Base-by-base conservation (phyloP, 2,113 vertebrate genomes). In the Xyliphius kryptos region DNA sequence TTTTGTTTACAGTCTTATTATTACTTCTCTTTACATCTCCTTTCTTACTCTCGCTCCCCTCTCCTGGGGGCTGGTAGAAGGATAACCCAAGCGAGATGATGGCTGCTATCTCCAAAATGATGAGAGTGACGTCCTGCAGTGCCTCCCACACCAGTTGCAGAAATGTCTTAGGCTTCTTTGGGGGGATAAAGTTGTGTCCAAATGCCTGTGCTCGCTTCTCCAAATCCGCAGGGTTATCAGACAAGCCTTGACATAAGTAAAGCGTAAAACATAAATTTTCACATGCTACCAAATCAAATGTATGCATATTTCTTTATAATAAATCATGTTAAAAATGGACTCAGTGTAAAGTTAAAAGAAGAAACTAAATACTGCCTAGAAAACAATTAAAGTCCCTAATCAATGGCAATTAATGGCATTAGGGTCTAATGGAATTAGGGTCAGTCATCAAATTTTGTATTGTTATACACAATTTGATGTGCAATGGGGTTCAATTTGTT, bases 101-200 rank as follows among this genome's bases (percentile, higher is more conserved):
- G 81, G 92, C 92, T 0, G 92, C 92, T 2, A 90, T 89, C 83
- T 94, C 91, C 68, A 95, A 77, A 74, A 95, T 94, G 84, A 95
- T 93, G 67, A 95, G 89, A 1, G 92, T 95, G 70, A 95, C 91
- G 0, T 95, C 92, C 77, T 95, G 91, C 59, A 93, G 79, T 11
- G 91, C 91, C 76, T 93, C 91, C 91, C 91, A 94, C 68, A 94
- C 91, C 16, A 95, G 83, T 73, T 91, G 89, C 61, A 92, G 78
- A 82, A 95, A 95, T 7, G 87, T 93, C 83, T 95, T 95, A 66
- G 92, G 67, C 74, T 91, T 88, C 81, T 94, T 93, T 1, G 92
- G 92, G 2, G 92, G 91, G 59, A 95, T 93, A 66, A 92, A 89
- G 77, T 95, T 95, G 77, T 88, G 83, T 60, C 92, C 92, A 1